These are phyloP conservation scores for Molossus molossus DNA, from an alignment of 2,797 vertebrate genomes.

Conservation along the genomic window DNA sequence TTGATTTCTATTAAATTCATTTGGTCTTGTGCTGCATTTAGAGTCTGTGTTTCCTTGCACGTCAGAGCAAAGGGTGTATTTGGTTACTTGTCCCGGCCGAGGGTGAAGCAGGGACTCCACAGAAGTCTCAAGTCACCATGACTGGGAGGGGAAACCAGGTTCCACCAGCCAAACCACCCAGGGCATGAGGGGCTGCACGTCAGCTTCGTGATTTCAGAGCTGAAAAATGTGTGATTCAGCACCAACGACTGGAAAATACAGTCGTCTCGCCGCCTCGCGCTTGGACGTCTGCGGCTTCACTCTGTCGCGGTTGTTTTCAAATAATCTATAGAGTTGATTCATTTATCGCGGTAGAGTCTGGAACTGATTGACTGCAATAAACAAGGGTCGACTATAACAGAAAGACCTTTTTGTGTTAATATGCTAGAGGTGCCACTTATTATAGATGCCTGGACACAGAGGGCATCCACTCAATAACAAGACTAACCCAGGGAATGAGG, in stretches of 20 bases:
- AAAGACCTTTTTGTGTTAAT: not conserved
- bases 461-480: not conserved
- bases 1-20: too few relatives aligned
- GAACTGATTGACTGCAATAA: too few relatives aligned
- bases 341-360: too few relatives aligned
- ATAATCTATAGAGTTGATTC: too few relatives aligned
- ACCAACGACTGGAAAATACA: not conserved
- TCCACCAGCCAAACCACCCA: not conserved
- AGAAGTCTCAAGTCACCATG: not conserved
- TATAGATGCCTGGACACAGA: not conserved
- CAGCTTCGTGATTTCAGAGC: not conserved
- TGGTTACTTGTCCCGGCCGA: not conserved
- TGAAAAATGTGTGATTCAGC: not conserved
- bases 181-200: not conserved
- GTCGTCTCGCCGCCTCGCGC: too few relatives aligned
- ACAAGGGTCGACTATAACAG: not conserved
- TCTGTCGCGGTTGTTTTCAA: too few relatives aligned
- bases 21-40: too few relatives aligned
- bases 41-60: too few relatives aligned
- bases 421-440: not conserved
- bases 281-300: too few relatives aligned
- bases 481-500: not conserved
- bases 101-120: not conserved
- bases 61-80: too few relatives aligned
- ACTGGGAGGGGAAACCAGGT: not conserved